phyloP scores from a whole-genome alignment of 1,140 invertebrate genomes.

The Pogonomyrmex barbatus region DNA sequence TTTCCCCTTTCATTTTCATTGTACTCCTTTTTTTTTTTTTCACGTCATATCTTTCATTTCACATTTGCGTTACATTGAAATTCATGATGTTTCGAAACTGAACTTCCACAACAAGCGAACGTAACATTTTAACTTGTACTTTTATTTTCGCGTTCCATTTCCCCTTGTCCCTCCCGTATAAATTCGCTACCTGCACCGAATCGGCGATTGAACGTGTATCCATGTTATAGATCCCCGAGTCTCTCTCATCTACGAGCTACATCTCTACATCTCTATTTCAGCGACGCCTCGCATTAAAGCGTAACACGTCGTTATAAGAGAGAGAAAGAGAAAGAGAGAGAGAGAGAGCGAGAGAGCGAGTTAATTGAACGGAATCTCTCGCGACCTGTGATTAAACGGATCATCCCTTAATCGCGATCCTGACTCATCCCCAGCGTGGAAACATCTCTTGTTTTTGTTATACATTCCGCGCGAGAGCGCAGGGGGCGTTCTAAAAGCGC shows the following conservation, averaged over 20 bases:
- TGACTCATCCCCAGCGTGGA: not conserved
- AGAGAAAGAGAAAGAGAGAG: not conserved
- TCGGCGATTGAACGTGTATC: not conserved
- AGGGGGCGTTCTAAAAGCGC: conserved; percentile 28
- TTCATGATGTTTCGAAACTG: conserved; percentile 33
- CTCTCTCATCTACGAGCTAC: too few species aligned
- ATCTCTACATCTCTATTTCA: not conserved
- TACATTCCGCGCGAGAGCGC: conserved; percentile 1
- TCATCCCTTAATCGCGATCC: conserved; percentile 53
- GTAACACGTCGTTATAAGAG: conserved; percentile 17
- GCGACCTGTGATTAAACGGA: conserved; percentile 29
- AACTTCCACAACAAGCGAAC: not conserved
- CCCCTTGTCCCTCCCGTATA: not conserved
- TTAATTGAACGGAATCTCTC: conserved; percentile 42
- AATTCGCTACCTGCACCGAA: not conserved
- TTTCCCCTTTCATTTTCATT: not conserved
- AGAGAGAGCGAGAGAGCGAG: not conserved
- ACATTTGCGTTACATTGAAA: not conserved
- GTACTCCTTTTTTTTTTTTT: too few species aligned
- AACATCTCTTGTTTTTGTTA: conserved; percentile 34
- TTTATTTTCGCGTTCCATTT: conserved; percentile 18
- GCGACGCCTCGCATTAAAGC: not conserved
- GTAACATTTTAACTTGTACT: not conserved
- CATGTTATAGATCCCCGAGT: not conserved
- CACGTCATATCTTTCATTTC: not conserved